These are phyloP conservation scores for Zaprionus nigranus DNA, from an alignment of 1,140 invertebrate genomes.

Conservation along the genomic window DNA sequence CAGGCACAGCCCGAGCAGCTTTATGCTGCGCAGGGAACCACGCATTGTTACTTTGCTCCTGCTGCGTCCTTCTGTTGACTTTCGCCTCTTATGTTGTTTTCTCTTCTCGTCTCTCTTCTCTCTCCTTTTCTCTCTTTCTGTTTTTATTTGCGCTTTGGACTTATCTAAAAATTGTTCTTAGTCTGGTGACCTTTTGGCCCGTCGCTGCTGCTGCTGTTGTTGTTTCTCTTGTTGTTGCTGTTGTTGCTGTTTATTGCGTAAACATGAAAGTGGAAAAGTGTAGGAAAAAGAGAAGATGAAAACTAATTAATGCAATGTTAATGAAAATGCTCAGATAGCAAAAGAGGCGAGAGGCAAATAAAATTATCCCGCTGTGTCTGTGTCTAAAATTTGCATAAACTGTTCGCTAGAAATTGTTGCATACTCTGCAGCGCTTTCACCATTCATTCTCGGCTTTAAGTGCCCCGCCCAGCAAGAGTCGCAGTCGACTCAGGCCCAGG, in stretches of 20 bases:
- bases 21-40: conserved; percentile 39
- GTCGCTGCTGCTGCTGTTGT: conserved; percentile 4
- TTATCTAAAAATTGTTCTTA: conserved; percentile 65
- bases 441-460: not conserved
- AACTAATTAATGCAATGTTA: conserved; percentile 75
- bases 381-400: not conserved
- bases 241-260: conserved; percentile 53
- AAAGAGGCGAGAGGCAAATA: not conserved
- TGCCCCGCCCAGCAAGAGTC: not conserved
- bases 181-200: conserved; percentile 39
- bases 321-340: conserved; percentile 51
- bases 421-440: not conserved
- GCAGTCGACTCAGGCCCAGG: not conserved
- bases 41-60: conserved; percentile 55
- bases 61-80: conserved; percentile 2
- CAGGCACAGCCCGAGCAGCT: conserved; percentile 50
- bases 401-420: not conserved
- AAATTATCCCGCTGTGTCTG: conserved; percentile 4
- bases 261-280: conserved; percentile 57
- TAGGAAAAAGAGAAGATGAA: conserved; percentile 37
- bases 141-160: conserved; percentile 58
- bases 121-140: conserved; percentile 20
- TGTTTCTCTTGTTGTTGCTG: conserved; percentile 3
- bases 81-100: conserved; percentile 21
- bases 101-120: not conserved